These are phyloP conservation scores for Cydia splendana DNA, from an alignment of 1,140 invertebrate species.

Conservation along the genomic window DNA sequence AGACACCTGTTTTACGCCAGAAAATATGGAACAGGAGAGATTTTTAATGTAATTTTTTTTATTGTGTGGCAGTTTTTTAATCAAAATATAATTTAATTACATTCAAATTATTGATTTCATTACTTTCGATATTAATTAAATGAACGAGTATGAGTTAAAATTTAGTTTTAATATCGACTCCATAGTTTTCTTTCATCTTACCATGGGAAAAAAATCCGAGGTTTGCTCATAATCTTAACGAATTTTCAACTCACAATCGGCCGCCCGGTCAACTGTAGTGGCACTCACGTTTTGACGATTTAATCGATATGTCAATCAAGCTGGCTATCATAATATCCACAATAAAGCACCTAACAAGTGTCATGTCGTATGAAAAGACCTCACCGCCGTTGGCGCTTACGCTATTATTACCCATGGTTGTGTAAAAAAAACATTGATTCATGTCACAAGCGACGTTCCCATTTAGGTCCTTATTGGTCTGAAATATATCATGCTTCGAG, in stretches of 20 bases:
- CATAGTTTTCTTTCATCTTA: no score
- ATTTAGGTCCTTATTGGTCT: background rate
- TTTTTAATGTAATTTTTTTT: no score
- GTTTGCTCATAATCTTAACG: background rate
- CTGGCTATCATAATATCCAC: background rate
- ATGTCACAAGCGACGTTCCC: background rate
- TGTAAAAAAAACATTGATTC: background rate
- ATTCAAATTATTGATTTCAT: no score
- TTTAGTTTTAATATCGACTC: no score
- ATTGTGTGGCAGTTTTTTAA: no score
- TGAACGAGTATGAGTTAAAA: no score
- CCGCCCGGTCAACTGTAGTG: background rate
- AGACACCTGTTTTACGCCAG: no score
- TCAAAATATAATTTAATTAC: no score
- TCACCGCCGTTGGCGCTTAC: background rate
- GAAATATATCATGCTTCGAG: background rate
- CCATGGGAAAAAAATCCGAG: no score
- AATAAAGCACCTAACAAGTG: background rate
- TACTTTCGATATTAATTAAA: no score
- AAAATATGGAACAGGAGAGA: no score
- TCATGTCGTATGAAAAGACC: background rate
- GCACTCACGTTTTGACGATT: background rate
- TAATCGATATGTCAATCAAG: slow-evolving; percentile 3
- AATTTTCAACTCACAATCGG: background rate
- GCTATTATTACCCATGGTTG: background rate